These are phyloP conservation scores for Danio jaintianensis DNA, from an alignment of 2,797 vertebrate genomes.

Conservation along the genomic window DNA sequence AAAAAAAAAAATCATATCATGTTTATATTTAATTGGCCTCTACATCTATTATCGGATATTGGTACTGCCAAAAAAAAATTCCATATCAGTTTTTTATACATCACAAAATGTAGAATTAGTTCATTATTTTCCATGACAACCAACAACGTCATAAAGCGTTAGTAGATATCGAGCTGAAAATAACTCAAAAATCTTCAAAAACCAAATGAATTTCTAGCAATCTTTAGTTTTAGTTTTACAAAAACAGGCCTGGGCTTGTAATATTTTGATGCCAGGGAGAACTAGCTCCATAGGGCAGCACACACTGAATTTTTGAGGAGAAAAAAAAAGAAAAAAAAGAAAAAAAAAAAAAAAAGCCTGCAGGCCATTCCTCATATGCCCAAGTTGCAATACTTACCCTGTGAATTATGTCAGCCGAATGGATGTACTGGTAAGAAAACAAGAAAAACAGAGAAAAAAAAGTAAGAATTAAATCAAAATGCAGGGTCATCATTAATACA, in stretches of 20 bases:
- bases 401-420: conserved; percentile 98
- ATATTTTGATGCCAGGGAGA: not conserved
- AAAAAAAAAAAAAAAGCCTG: not conserved
- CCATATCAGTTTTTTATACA: not conserved
- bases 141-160: not conserved
- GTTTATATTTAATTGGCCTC: too few species aligned
- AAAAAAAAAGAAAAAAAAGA: too few species aligned
- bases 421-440: conserved; percentile 87
- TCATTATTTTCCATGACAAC: not conserved
- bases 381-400: conserved; percentile 82
- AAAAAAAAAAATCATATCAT: too few species aligned
- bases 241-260: not conserved
- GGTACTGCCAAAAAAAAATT: too few species aligned
- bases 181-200: not conserved
- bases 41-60: too few species aligned
- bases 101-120: not conserved
- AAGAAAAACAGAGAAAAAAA: conserved; percentile 57
- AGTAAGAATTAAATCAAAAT: not conserved
- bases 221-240: conserved; percentile 2
- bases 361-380: not conserved
- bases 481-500: not conserved
- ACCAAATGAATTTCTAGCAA: not conserved
- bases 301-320: not conserved
- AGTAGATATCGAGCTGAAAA: not conserved
- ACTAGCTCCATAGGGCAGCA: not conserved